These are phyloP conservation scores for Ciconia nigra DNA, from an alignment of 2,797 vertebrate species.

Conservation along the genomic window DNA sequence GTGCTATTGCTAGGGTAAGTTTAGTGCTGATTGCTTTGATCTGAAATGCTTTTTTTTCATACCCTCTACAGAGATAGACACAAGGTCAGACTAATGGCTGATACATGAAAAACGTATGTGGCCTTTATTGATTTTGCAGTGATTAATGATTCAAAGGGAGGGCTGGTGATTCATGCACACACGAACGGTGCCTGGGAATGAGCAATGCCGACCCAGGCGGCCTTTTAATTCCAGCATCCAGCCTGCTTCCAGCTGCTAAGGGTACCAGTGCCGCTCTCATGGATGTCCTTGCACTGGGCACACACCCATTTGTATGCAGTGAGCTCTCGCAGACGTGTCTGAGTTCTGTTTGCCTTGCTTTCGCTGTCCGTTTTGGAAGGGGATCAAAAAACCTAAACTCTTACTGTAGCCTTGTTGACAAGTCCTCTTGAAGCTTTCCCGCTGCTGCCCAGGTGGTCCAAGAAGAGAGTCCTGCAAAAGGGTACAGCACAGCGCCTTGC, in stretches of 20 bases:
- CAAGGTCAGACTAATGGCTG: constrained; percentile 48
- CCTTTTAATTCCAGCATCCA: neutral
- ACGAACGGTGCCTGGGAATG: neutral
- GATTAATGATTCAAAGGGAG: constrained; percentile 9
- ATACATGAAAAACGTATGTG: constrained; percentile 12
- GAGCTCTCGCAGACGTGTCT: fast-evolving
- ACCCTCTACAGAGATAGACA: constrained; percentile 11
- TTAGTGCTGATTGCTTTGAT: constrained; percentile 33
- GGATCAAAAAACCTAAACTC: neutral
- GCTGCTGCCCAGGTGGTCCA: neutral
- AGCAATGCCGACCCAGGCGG: neutral
- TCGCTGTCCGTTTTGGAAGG: neutral
- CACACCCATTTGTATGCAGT: fast-evolving
- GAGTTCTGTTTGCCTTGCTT: neutral
- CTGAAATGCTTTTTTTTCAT: neutral
- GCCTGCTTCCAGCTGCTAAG: neutral
- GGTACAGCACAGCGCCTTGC: neutral
- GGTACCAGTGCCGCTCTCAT: neutral
- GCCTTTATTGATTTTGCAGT: constrained; percentile 21
- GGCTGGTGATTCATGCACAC: neutral
- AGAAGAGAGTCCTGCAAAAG: neutral
- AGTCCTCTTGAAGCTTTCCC: neutral
- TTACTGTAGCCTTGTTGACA: neutral
- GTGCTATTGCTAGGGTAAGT: neutral
- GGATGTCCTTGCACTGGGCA: neutral